phyloP scores from a whole-genome alignment of 2,797 vertebrate genomes.

The Gouania willdenowi region DNA sequence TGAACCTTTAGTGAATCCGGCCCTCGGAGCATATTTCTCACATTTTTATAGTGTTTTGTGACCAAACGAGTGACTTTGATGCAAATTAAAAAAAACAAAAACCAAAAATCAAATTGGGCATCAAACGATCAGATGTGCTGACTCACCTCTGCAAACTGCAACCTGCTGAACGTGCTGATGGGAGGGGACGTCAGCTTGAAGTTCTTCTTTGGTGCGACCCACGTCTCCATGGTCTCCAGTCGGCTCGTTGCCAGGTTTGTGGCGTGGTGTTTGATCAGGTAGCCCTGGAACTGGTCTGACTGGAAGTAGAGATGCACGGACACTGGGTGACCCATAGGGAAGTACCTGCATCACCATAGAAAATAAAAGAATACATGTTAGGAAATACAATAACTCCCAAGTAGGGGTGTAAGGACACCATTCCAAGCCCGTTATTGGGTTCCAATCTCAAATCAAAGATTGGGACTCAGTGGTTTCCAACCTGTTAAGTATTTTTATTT shows the following conservation, averaged over 20 bases:
- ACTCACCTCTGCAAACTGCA: slow-evolving; percentile 92
- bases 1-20: no score
- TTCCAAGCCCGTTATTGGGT: no score
- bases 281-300: slow-evolving; percentile 95
- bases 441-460: no score
- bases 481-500: no score
- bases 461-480: no score
- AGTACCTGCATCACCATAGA: slow-evolving; percentile 79
- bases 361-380: slow-evolving; percentile 34
- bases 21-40: no score
- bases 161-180: slow-evolving; percentile 85
- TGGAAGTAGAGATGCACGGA: slow-evolving; percentile 96
- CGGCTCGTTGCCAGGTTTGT: slow-evolving; percentile 95
- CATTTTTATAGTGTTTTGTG: slow-evolving; percentile 22
- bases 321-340: slow-evolving; percentile 91
- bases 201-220: slow-evolving; percentile 92
- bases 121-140: neutral
- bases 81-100: slow-evolving; percentile 17
- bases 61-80: slow-evolving; percentile 19
- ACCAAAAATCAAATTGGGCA: neutral
- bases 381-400: slow-evolving; percentile 16
- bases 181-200: slow-evolving; percentile 86
- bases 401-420: no score
- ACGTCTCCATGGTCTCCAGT: slow-evolving; percentile 94
- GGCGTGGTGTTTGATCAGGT: slow-evolving; percentile 89